Evolutionary conservation across 2,888 invertebrate genomes (phyloP).

Genomic region (Lithophane ornitopus): DNA sequence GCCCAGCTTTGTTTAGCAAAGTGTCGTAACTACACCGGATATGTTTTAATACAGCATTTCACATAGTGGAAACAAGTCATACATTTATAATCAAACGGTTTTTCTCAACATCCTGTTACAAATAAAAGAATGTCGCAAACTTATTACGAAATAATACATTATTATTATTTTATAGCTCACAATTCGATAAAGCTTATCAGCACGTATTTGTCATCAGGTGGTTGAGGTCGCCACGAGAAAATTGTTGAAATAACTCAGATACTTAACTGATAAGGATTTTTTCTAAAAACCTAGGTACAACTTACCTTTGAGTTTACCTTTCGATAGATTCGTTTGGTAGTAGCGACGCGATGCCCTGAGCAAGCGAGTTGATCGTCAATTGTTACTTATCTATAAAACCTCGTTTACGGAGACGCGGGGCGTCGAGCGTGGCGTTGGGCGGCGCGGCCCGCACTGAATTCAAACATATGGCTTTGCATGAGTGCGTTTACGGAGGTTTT

Average conservation of each 20-base stretch:
- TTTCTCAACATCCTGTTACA: slow-evolving; percentile 52
- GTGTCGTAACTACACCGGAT: slow-evolving; percentile 17
- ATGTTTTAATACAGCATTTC: slow-evolving; percentile 15
- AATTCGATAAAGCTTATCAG: slow-evolving; percentile 62
- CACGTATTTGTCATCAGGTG: slow-evolving; percentile 52
- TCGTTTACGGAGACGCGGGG: too few species aligned
- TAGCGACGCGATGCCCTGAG: not conserved
- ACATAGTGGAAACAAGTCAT: slow-evolving; percentile 11
- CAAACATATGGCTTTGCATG: too few species aligned
- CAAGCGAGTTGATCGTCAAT: not conserved
- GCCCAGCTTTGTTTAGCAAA: accelerated
- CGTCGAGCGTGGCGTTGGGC: too few species aligned
- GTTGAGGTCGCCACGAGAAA: slow-evolving; percentile 43
- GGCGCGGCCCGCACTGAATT: too few species aligned
- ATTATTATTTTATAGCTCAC: slow-evolving; percentile 55
- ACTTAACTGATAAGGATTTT: slow-evolving; percentile 12
- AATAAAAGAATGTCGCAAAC: slow-evolving; percentile 46
- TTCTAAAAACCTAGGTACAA: not conserved
- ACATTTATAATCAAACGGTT: slow-evolving; percentile 27
- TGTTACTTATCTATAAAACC: not conserved
- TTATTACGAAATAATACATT: slow-evolving; percentile 58
- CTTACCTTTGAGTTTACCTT: not conserved
- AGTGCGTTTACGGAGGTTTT: too few species aligned
- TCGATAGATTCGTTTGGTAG: not conserved
- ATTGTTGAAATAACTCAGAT: slow-evolving; percentile 36